Base-by-base conservation (phyloP, 1,140 invertebrate genomes). In the Vanessa tameamea region DNA sequence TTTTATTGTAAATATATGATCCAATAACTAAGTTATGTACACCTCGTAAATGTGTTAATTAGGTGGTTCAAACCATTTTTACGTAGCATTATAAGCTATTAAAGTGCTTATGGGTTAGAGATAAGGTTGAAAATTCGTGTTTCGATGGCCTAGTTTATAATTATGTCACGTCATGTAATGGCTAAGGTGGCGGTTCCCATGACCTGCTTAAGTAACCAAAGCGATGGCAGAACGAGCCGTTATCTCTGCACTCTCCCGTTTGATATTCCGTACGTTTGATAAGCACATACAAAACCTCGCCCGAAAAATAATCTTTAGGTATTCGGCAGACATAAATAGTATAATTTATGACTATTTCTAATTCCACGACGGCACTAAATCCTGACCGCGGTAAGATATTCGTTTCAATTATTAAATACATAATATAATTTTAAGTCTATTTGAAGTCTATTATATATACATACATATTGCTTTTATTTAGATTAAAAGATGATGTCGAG, bases 121-220 rank as follows among this genome's bases (percentile, higher is more conserved):
- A 43, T 69, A 59, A 43, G 26, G 69, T 70, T 70, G 61, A 48
- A 51, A 73, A 64, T 69, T 68, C 16, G 57, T 43, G 47, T 51
- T 68, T 9, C 48, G 48, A 37, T 47, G 70, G 23, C 64, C 66
- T 64, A 63, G 71, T 72, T 64, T 61, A n/a, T n/a, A 76, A 76
- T 80, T 82, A 79, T 80, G 80, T 83, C 75, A 78, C 68, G 76
- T 79, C 77, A 78, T 71, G 77, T 78, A 78, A 78, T 76, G 72
- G 71, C 6, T 61, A 61, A 63, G 67, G 66, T 50, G 63, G 67
- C 37, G 67, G 65, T 78, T 79, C 75, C 76, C 70, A 79, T 84
- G 82, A 82, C 82, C 82, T 72, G 82, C 77, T 81, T 84, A 75
- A 65, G 71, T 69, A 78, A 77, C 77, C 78, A 57, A 73, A 76